Base-by-base conservation (phyloP, 2,888 invertebrate species). In the Sacculina carcini region DNA sequence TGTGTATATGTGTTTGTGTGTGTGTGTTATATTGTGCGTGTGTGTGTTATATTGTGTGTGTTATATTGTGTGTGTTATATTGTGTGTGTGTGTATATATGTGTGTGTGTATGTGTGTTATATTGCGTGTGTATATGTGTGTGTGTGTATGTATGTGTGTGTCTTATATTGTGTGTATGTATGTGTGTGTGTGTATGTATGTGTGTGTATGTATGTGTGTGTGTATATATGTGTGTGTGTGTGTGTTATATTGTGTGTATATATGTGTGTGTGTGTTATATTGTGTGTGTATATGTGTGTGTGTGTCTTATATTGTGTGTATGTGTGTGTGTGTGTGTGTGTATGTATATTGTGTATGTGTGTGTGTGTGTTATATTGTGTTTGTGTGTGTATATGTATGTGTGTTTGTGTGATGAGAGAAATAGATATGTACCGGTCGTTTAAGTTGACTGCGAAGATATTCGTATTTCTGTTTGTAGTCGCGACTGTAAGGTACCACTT, bases 381-480 rank as follows among this genome's bases (percentile, higher is more conserved):
- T n/a, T n/a, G n/a, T n/a, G n/a, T n/a, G n/a, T n/a, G n/a, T n/a
- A n/a, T n/a, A n/a, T 21, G 7, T 44, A 24, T 44, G 24, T 44
- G 10, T 44, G 9, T 44, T 5, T 44, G 23, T 31, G 34, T n/a
- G 14, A 28, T 39, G 32, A 19, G 23, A 32, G 31, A 50, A 12
- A 46, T 16, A 31, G 23, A 5, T n/a, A 69, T 74, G 69, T 68
- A 85, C 85, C 59, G 94, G 92, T 69, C 90, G 90, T 63, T 89
- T 81, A 58, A 98, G 74, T 65, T 92, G 92, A 56, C 81, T 81
- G 69, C 94, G 89, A 69, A 98, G 79, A 68, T 90, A 96, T 69
- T 96, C 94, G 68, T 96, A 96, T 70, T 98, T 98, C 62, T 90
- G 76, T 68, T 96, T 96, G 69, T 96, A 98, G 71, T 96, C 94